Conservation (phyloP, 37 sponge, comb jelly and placozoan species). For the Beroe forskalii region DNA sequence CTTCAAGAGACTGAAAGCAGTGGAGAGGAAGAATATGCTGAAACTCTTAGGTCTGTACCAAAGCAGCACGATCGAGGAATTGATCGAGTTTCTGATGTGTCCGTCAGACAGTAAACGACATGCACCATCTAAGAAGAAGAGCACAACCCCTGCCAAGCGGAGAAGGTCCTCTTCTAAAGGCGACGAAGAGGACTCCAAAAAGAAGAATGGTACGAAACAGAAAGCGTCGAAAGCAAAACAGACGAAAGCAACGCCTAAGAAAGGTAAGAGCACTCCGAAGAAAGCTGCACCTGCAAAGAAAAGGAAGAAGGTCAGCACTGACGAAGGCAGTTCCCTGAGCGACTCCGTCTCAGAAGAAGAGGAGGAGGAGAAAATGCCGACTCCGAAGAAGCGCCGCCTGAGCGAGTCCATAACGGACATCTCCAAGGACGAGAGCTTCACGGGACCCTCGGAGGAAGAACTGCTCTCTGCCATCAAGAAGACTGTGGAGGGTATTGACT, state of each 20-base stretch:
- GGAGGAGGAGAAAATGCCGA: neutral
- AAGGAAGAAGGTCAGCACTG: neutral
- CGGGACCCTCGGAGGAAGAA: constrained; percentile 26
- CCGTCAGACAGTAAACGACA: neutral
- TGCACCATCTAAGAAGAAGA: constrained; percentile 30
- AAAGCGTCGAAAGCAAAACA: no score
- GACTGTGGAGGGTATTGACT: constrained; percentile 7
- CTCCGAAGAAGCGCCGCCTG: neutral
- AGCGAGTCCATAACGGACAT: constrained; percentile 22
- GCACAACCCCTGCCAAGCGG: neutral
- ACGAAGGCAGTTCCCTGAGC: neutral
- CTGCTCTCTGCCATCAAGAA: neutral
- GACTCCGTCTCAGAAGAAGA: neutral
- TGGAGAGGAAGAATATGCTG: neutral
- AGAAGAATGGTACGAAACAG: neutral
- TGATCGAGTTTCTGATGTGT: constrained; percentile 33
- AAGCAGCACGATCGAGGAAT: neutral
- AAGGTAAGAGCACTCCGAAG: neutral
- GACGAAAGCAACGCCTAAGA: neutral
- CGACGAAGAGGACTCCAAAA: neutral
- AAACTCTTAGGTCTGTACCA: constrained; percentile 9
- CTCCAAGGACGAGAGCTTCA: constrained; percentile 19
- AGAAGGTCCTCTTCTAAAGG: constrained; percentile 1
- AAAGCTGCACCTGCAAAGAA: neutral
- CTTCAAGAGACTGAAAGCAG: neutral